A percentile compares a stretch with the other conserved stretches of the same genome.
Conservation (phyloP, 2,888 invertebrate species). For the Lasioglossum villosulum region DNA sequence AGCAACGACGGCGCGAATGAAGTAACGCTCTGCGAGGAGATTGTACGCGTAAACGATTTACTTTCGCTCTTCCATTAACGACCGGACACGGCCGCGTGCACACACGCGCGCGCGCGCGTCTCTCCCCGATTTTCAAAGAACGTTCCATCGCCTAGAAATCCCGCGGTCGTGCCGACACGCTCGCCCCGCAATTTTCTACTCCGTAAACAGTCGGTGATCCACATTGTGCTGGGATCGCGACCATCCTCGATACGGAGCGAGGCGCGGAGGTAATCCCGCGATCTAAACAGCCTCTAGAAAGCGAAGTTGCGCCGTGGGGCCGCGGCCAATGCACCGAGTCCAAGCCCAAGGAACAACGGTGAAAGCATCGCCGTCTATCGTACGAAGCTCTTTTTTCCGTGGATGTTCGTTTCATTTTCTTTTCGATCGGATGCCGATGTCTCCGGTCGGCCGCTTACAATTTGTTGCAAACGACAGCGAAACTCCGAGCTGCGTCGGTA, state of each 20-base stretch:
- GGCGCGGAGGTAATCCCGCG: slow-evolving; percentile 45
- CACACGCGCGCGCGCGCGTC: background rate
- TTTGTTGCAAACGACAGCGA: background rate
- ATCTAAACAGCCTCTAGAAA: slow-evolving; percentile 69
- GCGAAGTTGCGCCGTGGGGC: slow-evolving; percentile 54
- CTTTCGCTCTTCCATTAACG: slow-evolving; percentile 63
- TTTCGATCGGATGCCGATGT: background rate
- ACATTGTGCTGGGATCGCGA: slow-evolving; percentile 17
- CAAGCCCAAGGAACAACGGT: slow-evolving; percentile 51
- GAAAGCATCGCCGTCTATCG: slow-evolving; percentile 66
- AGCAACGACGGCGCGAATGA: slow-evolving; percentile 27
- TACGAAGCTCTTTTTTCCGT: slow-evolving; percentile 36
- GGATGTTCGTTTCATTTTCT: background rate
- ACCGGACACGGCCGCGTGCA: background rate
- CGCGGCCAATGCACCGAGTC: slow-evolving; percentile 59
- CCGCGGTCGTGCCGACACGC: background rate
- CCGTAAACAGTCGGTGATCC: slow-evolving; percentile 18
- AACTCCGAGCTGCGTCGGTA: background rate
- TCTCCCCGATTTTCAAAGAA: slow-evolving; percentile 50
- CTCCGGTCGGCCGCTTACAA: background rate
- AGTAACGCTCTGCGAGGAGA: slow-evolving; percentile 56
- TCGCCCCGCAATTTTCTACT: slow-evolving; percentile 21
- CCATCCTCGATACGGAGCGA: slow-evolving; percentile 12
- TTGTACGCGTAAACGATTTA: slow-evolving; percentile 46
- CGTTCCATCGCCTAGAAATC: slow-evolving; percentile 19